phyloP scores from a whole-genome alignment of 1,140 invertebrate species.

The Philotrypesis tridentata region DNA sequence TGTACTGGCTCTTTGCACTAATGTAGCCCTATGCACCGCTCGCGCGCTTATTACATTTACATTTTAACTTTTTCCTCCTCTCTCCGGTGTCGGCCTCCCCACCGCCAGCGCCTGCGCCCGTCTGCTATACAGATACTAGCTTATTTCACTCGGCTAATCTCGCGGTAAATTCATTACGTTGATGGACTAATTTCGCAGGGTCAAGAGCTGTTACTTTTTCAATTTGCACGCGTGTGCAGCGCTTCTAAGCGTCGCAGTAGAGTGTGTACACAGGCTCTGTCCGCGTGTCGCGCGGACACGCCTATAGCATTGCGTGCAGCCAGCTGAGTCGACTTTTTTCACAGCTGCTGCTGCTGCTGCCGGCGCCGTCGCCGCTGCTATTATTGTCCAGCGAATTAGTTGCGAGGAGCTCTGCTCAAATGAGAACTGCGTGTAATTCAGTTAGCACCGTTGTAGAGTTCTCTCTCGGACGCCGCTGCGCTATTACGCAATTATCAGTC shows the following conservation, averaged over 20 bases:
- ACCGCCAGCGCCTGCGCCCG: too few relatives aligned
- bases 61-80: neutral
- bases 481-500: neutral
- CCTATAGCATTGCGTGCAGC: too few relatives aligned
- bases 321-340: neutral
- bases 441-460: neutral
- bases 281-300: too few relatives aligned
- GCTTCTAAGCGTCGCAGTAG: too few relatives aligned
- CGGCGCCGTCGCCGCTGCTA: neutral
- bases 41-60: neutral
- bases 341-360: neutral
- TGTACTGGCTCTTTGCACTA: neutral
- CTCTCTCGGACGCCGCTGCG: too few relatives aligned
- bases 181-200: neutral
- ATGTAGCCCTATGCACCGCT: neutral
- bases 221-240: too few relatives aligned
- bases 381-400: too few relatives aligned
- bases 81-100: too few relatives aligned
- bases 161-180: conserved; percentile 26
- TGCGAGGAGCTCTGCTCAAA: neutral
- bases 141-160: conserved; percentile 19
- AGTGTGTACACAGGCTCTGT: too few relatives aligned
- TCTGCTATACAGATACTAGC: too few relatives aligned
- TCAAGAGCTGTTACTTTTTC: neutral
- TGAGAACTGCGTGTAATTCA: neutral